Evolutionary conservation across 2,888 invertebrate genomes (phyloP), one percentile per base, ranked within the genome.

Genomic region (Dugesia japonica): DNA sequence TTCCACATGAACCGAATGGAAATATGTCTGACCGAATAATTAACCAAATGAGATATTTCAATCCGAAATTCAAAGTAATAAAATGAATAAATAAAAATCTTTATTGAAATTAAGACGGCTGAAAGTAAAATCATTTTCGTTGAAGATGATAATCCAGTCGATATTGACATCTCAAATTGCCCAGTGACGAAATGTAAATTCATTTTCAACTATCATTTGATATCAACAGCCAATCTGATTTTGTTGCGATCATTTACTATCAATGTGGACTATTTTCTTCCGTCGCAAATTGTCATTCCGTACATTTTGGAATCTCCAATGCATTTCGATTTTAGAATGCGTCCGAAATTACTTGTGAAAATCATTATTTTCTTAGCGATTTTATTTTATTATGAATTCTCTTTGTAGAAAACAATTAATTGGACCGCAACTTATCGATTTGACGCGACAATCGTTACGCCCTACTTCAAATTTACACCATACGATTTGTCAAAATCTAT

Each of bases 371-470:
- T n/a, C n/a, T n/a, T n/a, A n/a, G n/a, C n/a, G n/a, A n/a, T n/a
- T n/a, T n/a, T n/a, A n/a, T n/a, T n/a, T n/a, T n/a, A n/a, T n/a
- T n/a, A n/a, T n/a, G n/a, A n/a, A n/a, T n/a, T n/a, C n/a, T n/a
- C n/a, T n/a, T n/a, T n/a, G n/a, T n/a, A n/a, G n/a, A n/a, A n/a
- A n/a, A n/a, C n/a, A n/a, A n/a, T 78, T 28, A 97, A 97, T 87
- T 94, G 94, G 94, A 95, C 95, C 9, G 92, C 94, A 0, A 95
- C 94, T 0, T 97, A 95, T 84, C 88, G 95, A 79, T 89, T 89
- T 77, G 94, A 95, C 84, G 94, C 94, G 28, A 94, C 94, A 83
- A 89, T 97, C 79, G 94, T 95, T 15, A 91, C 95, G 0, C 95
- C 95, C 0, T 97, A 95, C 84, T 95, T 94, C 84, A 86, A 91